Conservation (phyloP, 2,113 vertebrate species). For the Ranitomeya imitator region DNA sequence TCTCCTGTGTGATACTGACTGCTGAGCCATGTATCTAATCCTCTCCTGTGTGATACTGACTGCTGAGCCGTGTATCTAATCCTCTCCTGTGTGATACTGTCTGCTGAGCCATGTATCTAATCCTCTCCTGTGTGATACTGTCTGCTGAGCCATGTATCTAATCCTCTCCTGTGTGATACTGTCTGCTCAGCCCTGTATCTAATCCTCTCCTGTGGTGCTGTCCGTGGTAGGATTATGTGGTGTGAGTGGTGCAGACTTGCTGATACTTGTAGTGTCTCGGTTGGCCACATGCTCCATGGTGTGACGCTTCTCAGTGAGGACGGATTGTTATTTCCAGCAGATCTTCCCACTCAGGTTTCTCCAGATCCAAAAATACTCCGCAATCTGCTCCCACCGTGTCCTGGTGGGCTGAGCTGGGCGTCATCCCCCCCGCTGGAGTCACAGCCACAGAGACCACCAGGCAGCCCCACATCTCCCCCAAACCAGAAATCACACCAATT, state of each 20-base stretch:
- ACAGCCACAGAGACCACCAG: slow-evolving; percentile 4
- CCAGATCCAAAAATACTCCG: slow-evolving; percentile 27
- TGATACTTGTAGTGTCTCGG: neutral
- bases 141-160: too few relatives aligned
- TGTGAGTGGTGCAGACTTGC: neutral
- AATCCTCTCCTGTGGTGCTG: neutral
- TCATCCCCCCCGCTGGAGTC: neutral
- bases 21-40: too few relatives aligned
- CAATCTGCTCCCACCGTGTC: neutral
- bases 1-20: too few relatives aligned
- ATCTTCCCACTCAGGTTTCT: slow-evolving; percentile 13
- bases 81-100: too few relatives aligned
- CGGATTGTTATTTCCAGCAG: slow-evolving; percentile 25
- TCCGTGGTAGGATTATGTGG: neutral
- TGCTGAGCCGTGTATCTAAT: too few relatives aligned
- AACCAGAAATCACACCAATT: too few relatives aligned
- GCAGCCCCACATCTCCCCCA: neutral
- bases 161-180: too few relatives aligned
- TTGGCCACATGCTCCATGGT: too few relatives aligned
- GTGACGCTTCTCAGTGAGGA: neutral
- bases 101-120: too few relatives aligned
- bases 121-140: too few relatives aligned
- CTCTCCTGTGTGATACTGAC: too few relatives aligned
- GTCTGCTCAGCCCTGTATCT: too few relatives aligned
- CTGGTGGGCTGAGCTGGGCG: neutral